Base-by-base conservation (phyloP, 2,888 invertebrate species). In the Diogma glabrata region DNA sequence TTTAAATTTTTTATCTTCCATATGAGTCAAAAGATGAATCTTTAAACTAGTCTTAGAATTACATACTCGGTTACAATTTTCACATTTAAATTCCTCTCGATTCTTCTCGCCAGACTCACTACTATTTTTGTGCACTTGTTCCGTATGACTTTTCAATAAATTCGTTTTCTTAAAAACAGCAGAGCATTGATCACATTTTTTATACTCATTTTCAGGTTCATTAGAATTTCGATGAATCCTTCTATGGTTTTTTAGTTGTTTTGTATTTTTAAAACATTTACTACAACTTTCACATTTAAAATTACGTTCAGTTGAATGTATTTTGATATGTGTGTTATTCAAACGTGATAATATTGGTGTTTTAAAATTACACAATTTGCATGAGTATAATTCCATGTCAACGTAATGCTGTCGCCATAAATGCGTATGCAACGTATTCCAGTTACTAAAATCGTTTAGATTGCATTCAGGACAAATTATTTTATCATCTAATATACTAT, bases 351-450 rank as follows among this genome's bases (percentile, higher is more conserved):
- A 74, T 60, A 81, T 82, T 54, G 74, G 79, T 0, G 84, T 83
- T 66, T 84, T 85, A 61, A 81, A 87, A 24, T 77, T 77, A 62
- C 89, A 89, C 55, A 81, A 71, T 58, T 81, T 78, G 67, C 90
- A 91, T 3, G 81, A 76, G 48, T 81, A 83, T 43, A 91, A 66
- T 61, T 89, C 91, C 74, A 88, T 78, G 61, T 90, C 88, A 9
- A 88, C 75, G 46, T 76, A 73, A 64, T 91, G 90, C 0, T 70
- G 62, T 48, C 82, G 76, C 90, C 90, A 91, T 46, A 90, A 70
- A 63, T 91, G 91, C 3, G 82, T 78, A 54, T 84, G 82, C n/a
- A 88, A 63, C 0, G 76, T 73, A 58, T 81, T 80, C 75, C 86
- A 85, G 8, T 75, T 74, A 1, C 64, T 59, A 60, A 74, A 77